Percentiles rank a stretch among this genome's conserved stretches.
Evolutionary conservation across 37 sponge, comb jelly and placozoan species (phyloP).

Genomic region (Amphimedon queenslandica): DNA sequence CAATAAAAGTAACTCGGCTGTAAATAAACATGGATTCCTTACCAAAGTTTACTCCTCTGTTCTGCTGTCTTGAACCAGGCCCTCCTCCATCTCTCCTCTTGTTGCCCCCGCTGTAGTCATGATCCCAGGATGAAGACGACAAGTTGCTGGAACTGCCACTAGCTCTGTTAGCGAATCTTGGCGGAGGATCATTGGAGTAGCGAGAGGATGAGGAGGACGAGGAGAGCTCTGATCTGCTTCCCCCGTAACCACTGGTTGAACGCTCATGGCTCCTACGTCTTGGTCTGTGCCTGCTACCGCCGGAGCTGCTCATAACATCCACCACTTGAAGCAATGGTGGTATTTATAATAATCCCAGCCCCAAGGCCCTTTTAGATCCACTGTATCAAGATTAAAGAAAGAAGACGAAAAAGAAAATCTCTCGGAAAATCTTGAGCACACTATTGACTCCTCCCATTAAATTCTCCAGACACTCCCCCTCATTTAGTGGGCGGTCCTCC

Average conservation of each 20-base stretch:
- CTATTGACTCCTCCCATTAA: no score
- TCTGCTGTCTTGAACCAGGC: neutral
- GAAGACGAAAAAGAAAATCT: no score
- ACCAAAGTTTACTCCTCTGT: neutral
- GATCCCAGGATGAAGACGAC: constrained; percentile 1
- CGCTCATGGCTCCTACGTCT: constrained; percentile 2
- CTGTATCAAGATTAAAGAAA: no score
- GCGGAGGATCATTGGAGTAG: constrained; percentile 38
- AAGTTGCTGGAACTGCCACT: neutral
- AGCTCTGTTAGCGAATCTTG: constrained; percentile 46
- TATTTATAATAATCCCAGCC: no score
- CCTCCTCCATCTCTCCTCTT: constrained; percentile 9
- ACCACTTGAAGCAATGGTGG: no score
- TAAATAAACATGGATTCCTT: neutral
- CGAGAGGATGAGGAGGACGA: neutral
- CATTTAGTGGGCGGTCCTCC: no score
- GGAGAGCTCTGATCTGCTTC: neutral
- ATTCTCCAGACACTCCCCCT: no score
- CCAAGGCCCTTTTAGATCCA: no score
- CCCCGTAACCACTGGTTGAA: neutral
- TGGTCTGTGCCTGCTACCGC: neutral
- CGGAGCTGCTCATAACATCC: neutral
- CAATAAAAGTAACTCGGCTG: neutral
- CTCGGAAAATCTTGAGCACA: no score
- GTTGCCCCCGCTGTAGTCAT: neutral